Evolutionary conservation across 1,140 invertebrate species (phyloP), one percentile per base, ranked within the genome.

Genomic region (Temnothorax longispinosus): DNA sequence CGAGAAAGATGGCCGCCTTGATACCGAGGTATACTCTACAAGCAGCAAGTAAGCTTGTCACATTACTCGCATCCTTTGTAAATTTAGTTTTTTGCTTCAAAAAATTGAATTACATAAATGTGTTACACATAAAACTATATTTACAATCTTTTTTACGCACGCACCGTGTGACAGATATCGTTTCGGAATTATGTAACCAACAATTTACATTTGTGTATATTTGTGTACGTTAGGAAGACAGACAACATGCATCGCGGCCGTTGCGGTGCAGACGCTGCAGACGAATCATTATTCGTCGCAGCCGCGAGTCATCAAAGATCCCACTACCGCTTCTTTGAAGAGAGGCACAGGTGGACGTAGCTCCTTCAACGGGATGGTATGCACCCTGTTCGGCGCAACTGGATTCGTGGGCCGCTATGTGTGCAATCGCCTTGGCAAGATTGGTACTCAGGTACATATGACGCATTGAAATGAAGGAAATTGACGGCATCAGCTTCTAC

Each of bases 341-440:
- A 96, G 98, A 93, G 99, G 99, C 32, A 98, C 98, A 58, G 99
- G 99, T 52, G 99, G 99, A 52, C 97, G 99, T 35, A 98, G 98
- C 88, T 99, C 98, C 92, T 99, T 99, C 93, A 99, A 98, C 96
- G 99, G 99, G 0, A 97, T 98, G 85, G 98, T 99, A 5, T 99
- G 98, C 11, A 99, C 99, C n/a, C 97, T 99, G 3, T 99, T 99
- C 95, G 99, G 99, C 50, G 96, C 96, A 58, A 97, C 96, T 74
- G 99, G 99, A 11, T 99, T 99, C 92, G 93, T 99, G 8, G 99
- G 99, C 0, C 95, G 96, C 74, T 97, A 97, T 96, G 96, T 99
- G 21, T 97, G 97, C 91, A 99, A 99, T 93, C 97, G 97, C 93
- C 95, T 99, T 41, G 99, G 98, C 93, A 99, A 98, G 95, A 97